Evolutionary conservation across 2,888 invertebrate genomes (phyloP), one percentile per base, ranked within the genome.

Genomic region (Drosophila pullipes): DNA sequence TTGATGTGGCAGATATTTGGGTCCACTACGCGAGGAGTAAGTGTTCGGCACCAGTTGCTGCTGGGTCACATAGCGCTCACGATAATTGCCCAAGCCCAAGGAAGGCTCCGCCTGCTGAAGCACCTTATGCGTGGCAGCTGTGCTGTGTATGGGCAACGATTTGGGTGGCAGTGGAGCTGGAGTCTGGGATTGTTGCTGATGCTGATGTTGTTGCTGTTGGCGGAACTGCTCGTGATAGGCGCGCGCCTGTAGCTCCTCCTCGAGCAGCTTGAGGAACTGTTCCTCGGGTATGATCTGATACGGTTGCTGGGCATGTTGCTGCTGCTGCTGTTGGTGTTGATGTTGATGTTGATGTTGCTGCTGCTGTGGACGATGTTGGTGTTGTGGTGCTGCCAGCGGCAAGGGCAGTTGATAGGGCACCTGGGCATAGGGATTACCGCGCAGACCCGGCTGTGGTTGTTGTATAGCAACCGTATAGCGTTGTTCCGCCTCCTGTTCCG

Each of bases 211-310:
- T 16, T 91, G 91, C 13, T 89, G 82, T 47, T 85, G 83, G 4
- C 87, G 69, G 69, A 90, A 81, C 35, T 90, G 88, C 63, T 93
- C 92, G 44, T 92, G 91, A 49, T 90, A 91, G 37, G 92, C 92
- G 57, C 92, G 85, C 0, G 91, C 91, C 69, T 92, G 92, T 13
- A 93, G 69, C 69, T 93, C 93, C 49, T 92, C 92, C 71, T 93
- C 92, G 28, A 93, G 81, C 18, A 93, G 80, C 62, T 91, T 93
- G 0, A 93, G 74, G 37, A 93, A 91, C 58, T 93, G 93, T 33
- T 93, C 93, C 68, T 93, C 93, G 18, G 92, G 92, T 74, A 93
- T 90, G n/a, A 92, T 82, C 70, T 92, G 92, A 69, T 91, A 93
- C 16, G 86, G 92, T 54, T 86, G 83, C 44, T 74, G 73, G 18